These are phyloP conservation scores for Allobates femoralis DNA, from an alignment of 2,797 vertebrate species.

Conservation along the genomic window DNA sequence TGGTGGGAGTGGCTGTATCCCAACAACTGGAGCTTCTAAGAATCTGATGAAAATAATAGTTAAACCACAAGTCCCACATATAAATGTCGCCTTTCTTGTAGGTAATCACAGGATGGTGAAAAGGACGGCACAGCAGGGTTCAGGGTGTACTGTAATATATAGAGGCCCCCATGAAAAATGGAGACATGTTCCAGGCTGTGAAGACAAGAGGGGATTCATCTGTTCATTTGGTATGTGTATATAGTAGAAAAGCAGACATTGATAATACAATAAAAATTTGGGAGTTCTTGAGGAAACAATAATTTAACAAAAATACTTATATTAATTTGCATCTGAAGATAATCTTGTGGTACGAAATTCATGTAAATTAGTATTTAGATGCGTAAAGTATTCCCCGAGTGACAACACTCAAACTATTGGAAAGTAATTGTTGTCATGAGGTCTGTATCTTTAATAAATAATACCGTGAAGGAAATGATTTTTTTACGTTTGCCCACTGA, in stretches of 20 bases:
- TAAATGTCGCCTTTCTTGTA: background rate
- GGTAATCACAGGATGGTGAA: background rate
- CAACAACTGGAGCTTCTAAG: background rate
- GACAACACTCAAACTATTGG: background rate
- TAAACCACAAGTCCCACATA: background rate
- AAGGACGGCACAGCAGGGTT: background rate
- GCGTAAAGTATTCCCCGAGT: background rate
- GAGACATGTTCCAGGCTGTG: background rate
- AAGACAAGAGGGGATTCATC: slow-evolving; percentile 30
- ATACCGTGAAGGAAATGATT: too few relatives aligned
- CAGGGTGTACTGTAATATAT: slow-evolving; percentile 20
- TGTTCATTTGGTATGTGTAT: slow-evolving; percentile 45
- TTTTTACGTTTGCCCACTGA: too few relatives aligned
- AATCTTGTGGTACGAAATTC: background rate
- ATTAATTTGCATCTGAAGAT: background rate
- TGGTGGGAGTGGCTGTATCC: too few relatives aligned
- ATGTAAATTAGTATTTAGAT: background rate
- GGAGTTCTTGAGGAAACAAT: background rate
- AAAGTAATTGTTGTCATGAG: background rate
- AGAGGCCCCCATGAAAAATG: background rate
- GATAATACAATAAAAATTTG: background rate
- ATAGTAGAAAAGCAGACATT: background rate
- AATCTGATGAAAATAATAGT: background rate
- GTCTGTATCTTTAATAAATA: too few relatives aligned
- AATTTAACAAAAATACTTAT: background rate